A percentile compares a stretch with the other conserved stretches of the same genome.
Evolutionary conservation across 2,797 vertebrate species (phyloP).

Genomic region (Garrulus glandarius): DNA sequence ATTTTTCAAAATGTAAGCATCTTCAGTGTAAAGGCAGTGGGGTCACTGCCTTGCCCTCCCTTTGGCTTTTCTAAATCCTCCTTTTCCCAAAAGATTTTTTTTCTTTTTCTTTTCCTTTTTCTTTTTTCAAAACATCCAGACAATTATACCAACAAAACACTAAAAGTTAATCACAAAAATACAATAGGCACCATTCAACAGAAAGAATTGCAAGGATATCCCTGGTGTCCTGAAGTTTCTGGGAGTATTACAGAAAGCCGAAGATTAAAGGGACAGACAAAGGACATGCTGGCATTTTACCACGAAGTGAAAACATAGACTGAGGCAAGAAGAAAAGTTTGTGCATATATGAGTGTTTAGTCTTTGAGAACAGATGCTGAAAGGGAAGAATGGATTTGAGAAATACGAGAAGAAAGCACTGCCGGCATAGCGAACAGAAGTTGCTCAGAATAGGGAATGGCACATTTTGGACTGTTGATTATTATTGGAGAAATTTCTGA

Average conservation of each 20-base stretch:
- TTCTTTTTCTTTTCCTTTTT: neutral
- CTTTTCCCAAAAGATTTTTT: neutral
- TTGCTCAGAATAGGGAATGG: neutral
- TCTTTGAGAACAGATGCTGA: neutral
- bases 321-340: neutral
- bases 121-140: neutral
- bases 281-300: neutral
- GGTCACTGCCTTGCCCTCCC: neutral
- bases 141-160: slow-evolving; percentile 13
- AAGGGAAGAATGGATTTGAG: neutral
- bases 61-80: neutral
- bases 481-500: neutral
- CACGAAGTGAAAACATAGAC: neutral
- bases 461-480: neutral
- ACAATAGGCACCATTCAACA: neutral
- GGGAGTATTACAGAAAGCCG: slow-evolving; percentile 3
- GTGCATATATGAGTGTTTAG: neutral
- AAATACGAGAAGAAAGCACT: neutral
- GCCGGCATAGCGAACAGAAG: neutral
- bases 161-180: neutral
- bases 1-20: slow-evolving; percentile 4
- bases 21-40: neutral
- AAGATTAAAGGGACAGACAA: neutral
- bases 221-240: neutral
- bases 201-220: neutral